Evolutionary conservation across 92 coral and sea anemone genomes (phyloP), one percentile per base, ranked within the genome.

Genomic region (Parazoanthus swiftii): DNA sequence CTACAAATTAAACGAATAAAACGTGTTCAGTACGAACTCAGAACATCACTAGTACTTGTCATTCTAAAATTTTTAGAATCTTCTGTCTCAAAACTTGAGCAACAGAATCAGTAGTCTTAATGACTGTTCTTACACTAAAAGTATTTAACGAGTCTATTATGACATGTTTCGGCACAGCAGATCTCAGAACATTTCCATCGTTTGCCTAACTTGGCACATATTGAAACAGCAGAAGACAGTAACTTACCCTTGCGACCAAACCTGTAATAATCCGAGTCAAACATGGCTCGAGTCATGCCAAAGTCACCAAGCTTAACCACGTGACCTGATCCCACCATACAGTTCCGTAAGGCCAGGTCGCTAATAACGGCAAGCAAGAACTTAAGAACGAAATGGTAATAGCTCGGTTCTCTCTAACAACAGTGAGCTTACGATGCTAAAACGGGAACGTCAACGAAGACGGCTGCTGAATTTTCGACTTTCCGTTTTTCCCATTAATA

Each of bases 211-310:
- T 11, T 8, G n/a, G 20, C 43, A 73, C 16, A 29, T 3, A 10
- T 10, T 54, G 1, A 3, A 23, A 23, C n/a, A 20, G 18, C n/a
- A 80, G 14, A 35, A 29, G 15, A 39, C 4, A 25, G 8, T 29
- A 14, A 26, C 71, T 68, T 89, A 94, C 98, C 98, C 93, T 91
- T 89, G 25, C 98, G 94, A 85, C 95, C 98, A 80, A 94, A 94
- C 77, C 98, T 94, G 92, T 94, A 94, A 89, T 94, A 94, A 84
- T 94, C 98, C n/a, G 98, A 94, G 85, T 90, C 98, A 65, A 89
- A 94, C 95, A 93, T 94, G 58, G 98, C 98, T 59, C 98, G 90
- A 3, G 98, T 92, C 98, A 94, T 94, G 35, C 98, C 98, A 46
- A 94, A 94, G 91, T 94, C 98, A 29, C 98, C 95, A 5, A 94